phyloP scores from a whole-genome alignment of 2,113 vertebrate species.

The Vulpes vulpes region DNA sequence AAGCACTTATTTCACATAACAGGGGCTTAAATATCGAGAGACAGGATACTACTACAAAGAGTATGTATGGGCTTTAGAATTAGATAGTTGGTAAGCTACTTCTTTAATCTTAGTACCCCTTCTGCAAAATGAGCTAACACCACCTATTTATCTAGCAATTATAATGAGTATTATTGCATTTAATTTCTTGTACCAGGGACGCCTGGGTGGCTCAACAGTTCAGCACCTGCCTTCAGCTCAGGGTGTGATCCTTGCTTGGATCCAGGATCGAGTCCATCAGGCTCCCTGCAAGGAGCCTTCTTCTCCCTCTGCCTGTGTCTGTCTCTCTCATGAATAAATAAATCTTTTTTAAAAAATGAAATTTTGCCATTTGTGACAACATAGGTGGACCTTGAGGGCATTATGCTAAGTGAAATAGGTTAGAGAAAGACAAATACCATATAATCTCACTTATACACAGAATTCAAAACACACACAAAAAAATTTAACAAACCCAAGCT shows the following conservation, averaged over 20 bases:
- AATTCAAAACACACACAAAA: not conserved
- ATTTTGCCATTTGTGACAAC: slow-evolving; percentile 28
- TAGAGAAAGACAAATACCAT: slow-evolving; percentile 4
- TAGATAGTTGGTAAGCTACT: not conserved
- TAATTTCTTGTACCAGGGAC: too few relatives aligned
- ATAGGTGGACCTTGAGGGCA: not conserved
- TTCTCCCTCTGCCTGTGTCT: too few relatives aligned
- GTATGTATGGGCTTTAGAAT: not conserved
- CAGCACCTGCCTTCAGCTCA: too few relatives aligned
- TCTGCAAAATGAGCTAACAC: not conserved
- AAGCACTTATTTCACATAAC: slow-evolving; percentile 50
- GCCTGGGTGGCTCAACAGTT: too few relatives aligned
- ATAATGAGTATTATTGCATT: too few relatives aligned
- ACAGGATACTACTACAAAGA: slow-evolving; percentile 17
- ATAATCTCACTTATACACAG: not conserved
- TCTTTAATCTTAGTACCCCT: slow-evolving; percentile 29
- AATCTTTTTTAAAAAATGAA: not conserved
- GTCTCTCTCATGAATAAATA: too few relatives aligned
- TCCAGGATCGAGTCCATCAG: too few relatives aligned
- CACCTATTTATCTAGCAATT: not conserved
- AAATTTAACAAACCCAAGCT: not conserved
- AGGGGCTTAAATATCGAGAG: slow-evolving; percentile 19
- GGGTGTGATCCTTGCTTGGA: too few relatives aligned
- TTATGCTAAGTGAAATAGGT: not conserved
- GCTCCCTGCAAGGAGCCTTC: too few relatives aligned